Evolutionary conservation across 2,888 invertebrate genomes (phyloP).

Genomic region (Cataglyphis livida): DNA sequence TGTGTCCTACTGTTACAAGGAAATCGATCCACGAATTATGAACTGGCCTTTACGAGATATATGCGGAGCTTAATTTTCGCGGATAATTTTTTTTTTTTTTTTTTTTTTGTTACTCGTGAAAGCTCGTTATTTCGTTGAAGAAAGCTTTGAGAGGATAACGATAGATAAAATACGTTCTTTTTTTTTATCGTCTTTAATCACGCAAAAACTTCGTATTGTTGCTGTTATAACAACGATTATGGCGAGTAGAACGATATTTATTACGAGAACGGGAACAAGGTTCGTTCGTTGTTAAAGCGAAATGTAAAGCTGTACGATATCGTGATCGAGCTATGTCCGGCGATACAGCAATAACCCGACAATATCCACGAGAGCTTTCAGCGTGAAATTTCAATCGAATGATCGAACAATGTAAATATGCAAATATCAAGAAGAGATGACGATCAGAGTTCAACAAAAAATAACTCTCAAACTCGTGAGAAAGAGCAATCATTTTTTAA

Average conservation of each 20-base stretch:
- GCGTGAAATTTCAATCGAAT: slow-evolving; percentile 6
- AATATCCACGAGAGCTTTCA: slow-evolving; percentile 1
- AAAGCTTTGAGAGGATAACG: not conserved
- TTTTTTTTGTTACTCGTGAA: not conserved
- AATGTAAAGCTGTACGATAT: slow-evolving; percentile 23
- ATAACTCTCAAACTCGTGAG: not conserved
- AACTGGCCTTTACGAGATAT: not conserved
- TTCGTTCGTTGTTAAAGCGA: slow-evolving; percentile 6
- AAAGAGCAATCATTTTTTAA: not conserved
- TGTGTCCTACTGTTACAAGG: not conserved
- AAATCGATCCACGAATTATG: slow-evolving; percentile 23
- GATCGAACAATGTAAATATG: slow-evolving; percentile 4
- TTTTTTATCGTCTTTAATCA: not conserved
- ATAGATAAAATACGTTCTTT: not conserved
- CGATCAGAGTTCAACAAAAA: not conserved
- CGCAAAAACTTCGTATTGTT: not conserved
- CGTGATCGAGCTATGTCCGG: not conserved
- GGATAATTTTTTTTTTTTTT: not conserved
- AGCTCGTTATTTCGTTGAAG: not conserved
- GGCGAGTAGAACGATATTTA: slow-evolving; percentile 28
- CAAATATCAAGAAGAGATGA: not conserved
- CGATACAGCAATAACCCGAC: not conserved
- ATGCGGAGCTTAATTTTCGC: slow-evolving; percentile 5
- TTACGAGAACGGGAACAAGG: slow-evolving; percentile 8
- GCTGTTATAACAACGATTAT: not conserved